phyloP scores from a whole-genome alignment of 2,797 vertebrate genomes.

The Linurgus olivaceus region DNA sequence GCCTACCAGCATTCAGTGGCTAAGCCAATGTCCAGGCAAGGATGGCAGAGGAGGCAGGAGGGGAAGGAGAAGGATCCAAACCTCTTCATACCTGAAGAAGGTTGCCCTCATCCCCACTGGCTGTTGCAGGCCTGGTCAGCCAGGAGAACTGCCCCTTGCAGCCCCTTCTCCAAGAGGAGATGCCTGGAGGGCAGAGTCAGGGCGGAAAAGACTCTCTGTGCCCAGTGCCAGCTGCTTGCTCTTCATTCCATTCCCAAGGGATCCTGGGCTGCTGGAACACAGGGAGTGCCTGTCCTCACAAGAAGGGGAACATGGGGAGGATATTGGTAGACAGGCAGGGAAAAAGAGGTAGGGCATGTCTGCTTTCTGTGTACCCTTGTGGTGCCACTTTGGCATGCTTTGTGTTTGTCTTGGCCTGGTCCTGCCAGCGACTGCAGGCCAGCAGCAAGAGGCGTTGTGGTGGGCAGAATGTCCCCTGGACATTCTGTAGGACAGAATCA shows the following conservation, averaged over 20 bases:
- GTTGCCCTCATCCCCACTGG: not conserved
- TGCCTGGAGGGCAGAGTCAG: not conserved
- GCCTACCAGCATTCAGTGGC: not conserved
- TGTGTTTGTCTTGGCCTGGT: not conserved
- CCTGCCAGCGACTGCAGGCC: accelerated
- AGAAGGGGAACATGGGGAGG: not conserved
- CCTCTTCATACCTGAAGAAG: not conserved
- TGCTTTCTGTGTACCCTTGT: not conserved
- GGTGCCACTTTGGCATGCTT: not conserved
- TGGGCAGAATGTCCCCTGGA: not conserved
- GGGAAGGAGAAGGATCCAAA: not conserved
- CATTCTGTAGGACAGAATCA: not conserved
- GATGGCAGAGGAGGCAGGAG: not conserved
- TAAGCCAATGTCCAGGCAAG: not conserved
- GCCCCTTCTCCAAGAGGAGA: not conserved
- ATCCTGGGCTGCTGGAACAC: not conserved
- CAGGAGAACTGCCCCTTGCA: not conserved
- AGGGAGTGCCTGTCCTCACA: not conserved
- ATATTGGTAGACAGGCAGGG: not conserved
- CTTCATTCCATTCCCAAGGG: not conserved
- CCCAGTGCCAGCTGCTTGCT: not conserved
- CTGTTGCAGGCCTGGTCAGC: not conserved
- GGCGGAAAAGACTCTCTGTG: not conserved
- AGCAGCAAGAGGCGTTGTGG: not conserved
- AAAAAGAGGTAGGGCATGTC: not conserved